These are phyloP conservation scores for Oostethus manadensis DNA, from an alignment of 2,113 vertebrate genomes.

Conservation along the genomic window DNA sequence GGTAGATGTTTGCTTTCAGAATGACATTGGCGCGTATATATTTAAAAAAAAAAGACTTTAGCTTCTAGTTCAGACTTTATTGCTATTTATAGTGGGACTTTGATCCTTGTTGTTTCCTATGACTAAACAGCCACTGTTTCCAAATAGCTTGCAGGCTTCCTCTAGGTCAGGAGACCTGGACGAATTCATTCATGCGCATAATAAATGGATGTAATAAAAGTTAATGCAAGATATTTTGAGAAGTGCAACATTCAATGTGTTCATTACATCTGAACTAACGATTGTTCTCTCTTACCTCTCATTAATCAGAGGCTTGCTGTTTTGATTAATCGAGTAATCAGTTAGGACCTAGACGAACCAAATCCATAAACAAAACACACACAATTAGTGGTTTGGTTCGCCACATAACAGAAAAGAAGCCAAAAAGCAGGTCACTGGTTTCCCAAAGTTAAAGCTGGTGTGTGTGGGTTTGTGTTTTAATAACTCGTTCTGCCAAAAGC, in stretches of 20 bases:
- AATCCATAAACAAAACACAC: too few species aligned
- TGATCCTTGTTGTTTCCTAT: slow-evolving; percentile 59
- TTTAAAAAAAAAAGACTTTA: slow-evolving; percentile 27
- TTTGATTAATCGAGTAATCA: too few species aligned
- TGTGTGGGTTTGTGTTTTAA: too few species aligned
- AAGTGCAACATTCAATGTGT: slow-evolving; percentile 14
- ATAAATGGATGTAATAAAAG: neutral
- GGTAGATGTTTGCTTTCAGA: slow-evolving; percentile 2
- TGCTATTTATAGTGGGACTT: slow-evolving; percentile 44
- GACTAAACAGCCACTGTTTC: slow-evolving; percentile 15
- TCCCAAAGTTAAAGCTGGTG: too few species aligned
- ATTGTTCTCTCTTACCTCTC: too few species aligned
- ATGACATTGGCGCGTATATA: neutral
- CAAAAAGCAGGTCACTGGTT: too few species aligned
- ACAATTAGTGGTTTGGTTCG: too few species aligned
- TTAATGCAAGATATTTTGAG: neutral
- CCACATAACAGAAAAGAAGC: too few species aligned
- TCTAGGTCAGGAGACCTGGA: slow-evolving; percentile 41
- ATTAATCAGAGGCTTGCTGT: too few species aligned
- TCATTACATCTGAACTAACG: neutral
- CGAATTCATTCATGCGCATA: slow-evolving; percentile 17
- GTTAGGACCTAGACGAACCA: too few species aligned
- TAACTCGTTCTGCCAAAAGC: too few species aligned
- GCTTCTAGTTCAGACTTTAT: slow-evolving; percentile 40
- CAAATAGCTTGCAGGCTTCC: slow-evolving; percentile 31